Conservation (phyloP, 2,113 vertebrate species). For the Sprattus sprattus region DNA sequence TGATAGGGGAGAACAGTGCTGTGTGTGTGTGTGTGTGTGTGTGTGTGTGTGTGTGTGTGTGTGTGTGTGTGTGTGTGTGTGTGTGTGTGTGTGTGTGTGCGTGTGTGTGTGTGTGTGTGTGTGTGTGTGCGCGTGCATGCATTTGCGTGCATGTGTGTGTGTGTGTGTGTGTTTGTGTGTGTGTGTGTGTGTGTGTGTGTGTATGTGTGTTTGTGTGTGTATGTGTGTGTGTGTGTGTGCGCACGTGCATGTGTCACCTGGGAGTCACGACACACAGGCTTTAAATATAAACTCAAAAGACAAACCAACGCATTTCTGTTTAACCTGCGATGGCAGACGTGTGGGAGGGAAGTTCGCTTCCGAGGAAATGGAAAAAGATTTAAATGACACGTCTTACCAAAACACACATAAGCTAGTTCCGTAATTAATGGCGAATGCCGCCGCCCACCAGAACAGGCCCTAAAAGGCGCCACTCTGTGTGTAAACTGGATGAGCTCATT, state of each 20-base stretch:
- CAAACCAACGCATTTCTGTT: not conserved
- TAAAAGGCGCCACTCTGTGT: not conserved
- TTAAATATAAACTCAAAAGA: not conserved
- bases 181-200: constrained; percentile 12
- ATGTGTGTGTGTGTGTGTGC: constrained; percentile 13
- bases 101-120: constrained; percentile 15
- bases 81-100: not conserved
- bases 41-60: not conserved
- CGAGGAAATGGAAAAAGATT: not conserved
- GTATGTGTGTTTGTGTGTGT: not conserved
- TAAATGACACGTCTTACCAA: not conserved
- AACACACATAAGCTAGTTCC: not conserved
- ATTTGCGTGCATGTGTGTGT: not conserved
- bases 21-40: constrained; percentile 11
- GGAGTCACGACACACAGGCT: not conserved
- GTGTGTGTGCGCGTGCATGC: not conserved
- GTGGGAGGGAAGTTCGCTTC: not conserved
- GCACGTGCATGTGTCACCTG: not conserved
- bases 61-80: constrained; percentile 24
- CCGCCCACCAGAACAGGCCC: not conserved
- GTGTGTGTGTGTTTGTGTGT: constrained; percentile 14
- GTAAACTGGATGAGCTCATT: constrained; percentile 4
- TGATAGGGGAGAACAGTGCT: not conserved
- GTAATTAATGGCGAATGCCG: not conserved
- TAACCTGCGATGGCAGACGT: not conserved